A percentile compares a stretch with the other conserved stretches of the same genome.
These are phyloP conservation scores for Tortrix viridana DNA, from an alignment of 2,888 invertebrate genomes.

Conservation along the genomic window DNA sequence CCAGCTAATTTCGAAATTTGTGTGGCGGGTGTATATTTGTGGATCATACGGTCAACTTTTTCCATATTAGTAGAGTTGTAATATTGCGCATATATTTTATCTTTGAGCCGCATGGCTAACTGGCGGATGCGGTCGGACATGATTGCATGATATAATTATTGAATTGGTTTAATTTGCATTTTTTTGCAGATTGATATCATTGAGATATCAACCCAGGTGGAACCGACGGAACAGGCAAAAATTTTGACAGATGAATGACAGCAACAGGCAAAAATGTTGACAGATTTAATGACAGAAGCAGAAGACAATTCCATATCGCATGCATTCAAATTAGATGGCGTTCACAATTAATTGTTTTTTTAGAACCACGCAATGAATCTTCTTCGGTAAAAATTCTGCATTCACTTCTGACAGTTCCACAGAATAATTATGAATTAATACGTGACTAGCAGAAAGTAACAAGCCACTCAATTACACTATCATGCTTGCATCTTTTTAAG, in stretches of 20 bases:
- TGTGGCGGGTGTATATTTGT: constrained; percentile 66
- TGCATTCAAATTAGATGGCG: too few relatives aligned
- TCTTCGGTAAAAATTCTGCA: too few relatives aligned
- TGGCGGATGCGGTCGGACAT: constrained; percentile 76
- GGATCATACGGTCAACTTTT: constrained; percentile 69
- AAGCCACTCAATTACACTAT: too few relatives aligned
- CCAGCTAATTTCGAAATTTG: constrained; percentile 71
- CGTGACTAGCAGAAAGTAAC: too few relatives aligned
- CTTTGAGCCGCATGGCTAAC: constrained; percentile 67
- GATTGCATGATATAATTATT: constrained; percentile 61
- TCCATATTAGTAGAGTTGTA: constrained; percentile 55
- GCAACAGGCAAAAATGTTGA: too few relatives aligned
- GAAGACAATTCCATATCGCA: too few relatives aligned
- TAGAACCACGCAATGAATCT: too few relatives aligned
- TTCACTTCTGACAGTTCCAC: too few relatives aligned
- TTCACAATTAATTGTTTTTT: too few relatives aligned
- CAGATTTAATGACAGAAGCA: too few relatives aligned
- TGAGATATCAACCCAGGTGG: constrained; percentile 46
- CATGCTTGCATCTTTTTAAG: too few relatives aligned
- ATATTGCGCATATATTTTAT: constrained; percentile 61
- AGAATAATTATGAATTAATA: too few relatives aligned
- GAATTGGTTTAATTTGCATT: constrained; percentile 49
- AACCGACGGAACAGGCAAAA: constrained; percentile 16
- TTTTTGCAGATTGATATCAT: constrained; percentile 49
- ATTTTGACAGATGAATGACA: constrained; percentile 24